These are phyloP conservation scores for Trichogramma pretiosum DNA, from an alignment of 1,140 invertebrate species.

Conservation along the genomic window DNA sequence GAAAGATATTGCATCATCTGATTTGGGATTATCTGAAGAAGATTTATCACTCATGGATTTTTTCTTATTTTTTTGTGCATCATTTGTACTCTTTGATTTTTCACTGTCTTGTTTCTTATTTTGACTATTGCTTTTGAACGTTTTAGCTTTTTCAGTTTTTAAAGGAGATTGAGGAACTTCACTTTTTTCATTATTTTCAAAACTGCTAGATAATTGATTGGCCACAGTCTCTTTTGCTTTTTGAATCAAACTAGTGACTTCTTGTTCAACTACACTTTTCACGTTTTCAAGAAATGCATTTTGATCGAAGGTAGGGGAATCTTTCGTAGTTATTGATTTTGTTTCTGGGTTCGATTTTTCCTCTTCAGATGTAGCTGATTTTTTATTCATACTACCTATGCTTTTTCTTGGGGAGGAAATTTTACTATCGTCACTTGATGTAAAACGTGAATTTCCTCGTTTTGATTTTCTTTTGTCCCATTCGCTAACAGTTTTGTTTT, in stretches of 20 bases:
- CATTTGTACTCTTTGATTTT: background rate
- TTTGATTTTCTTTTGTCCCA: background rate
- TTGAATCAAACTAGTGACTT: background rate
- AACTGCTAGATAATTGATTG: background rate
- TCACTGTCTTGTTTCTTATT: background rate
- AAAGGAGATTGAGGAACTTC: background rate
- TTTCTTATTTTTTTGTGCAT: background rate
- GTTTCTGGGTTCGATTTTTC: background rate
- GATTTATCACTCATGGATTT: background rate
- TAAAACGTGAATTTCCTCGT: too few relatives aligned
- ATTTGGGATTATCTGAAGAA: background rate
- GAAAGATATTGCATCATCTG: conserved; percentile 10
- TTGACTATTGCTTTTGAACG: background rate
- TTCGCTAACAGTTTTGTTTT: background rate
- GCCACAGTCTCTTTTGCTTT: background rate
- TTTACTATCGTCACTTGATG: conserved; percentile 5
- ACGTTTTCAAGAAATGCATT: conserved; percentile 9
- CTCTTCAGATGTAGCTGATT: background rate
- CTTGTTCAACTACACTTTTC: conserved; percentile 6
- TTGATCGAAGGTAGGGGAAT: background rate
- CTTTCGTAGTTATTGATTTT: background rate
- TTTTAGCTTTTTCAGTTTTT: background rate
- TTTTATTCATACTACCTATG: background rate
- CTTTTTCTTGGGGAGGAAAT: conserved; percentile 1
- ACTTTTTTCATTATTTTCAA: background rate